A percentile compares a stretch with the other conserved stretches of the same genome.
Evolutionary conservation across 1,140 invertebrate species (phyloP).

Genomic region (Drosophila miranda): DNA sequence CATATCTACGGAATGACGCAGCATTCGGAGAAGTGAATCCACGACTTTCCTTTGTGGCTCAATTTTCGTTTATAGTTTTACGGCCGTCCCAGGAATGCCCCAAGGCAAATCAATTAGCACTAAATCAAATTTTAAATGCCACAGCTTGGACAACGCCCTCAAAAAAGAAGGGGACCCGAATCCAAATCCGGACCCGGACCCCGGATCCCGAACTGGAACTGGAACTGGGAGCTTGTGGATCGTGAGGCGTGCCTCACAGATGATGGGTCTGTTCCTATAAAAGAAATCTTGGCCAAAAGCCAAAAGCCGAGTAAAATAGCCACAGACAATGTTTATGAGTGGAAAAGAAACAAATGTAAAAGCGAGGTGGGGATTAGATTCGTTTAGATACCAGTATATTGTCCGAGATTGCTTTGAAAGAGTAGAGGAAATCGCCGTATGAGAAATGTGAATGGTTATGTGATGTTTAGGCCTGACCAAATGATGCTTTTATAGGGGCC

Average conservation of each 20-base stretch:
- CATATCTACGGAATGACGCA: conserved; percentile 2
- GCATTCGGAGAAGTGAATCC: conserved; percentile 9
- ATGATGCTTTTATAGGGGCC: no score
- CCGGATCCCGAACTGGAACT: not conserved
- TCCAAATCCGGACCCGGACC: no score
- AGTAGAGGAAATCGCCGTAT: no score
- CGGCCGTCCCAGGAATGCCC: conserved; percentile 20
- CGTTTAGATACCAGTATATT: not conserved
- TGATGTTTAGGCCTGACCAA: no score
- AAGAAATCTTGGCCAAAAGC: conserved; percentile 42
- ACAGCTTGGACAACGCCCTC: conserved; percentile 17
- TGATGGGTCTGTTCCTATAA: conserved; percentile 37
- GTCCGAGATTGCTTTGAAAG: no score
- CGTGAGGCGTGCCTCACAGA: conserved; percentile 5
- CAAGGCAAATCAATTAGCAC: conserved; percentile 64
- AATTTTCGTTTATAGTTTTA: conserved; percentile 4
- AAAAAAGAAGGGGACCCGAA: not conserved
- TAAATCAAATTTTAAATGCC: conserved; percentile 69
- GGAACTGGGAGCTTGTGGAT: not conserved
- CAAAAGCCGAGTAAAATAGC: not conserved
- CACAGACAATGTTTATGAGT: not conserved
- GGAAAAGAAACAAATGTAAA: not conserved
- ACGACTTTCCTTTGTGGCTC: conserved; percentile 41
- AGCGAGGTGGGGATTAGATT: not conserved
- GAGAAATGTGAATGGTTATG: no score